Evolutionary conservation across 2,113 vertebrate genomes (phyloP).

Genomic region (Anhinga rufa): DNA sequence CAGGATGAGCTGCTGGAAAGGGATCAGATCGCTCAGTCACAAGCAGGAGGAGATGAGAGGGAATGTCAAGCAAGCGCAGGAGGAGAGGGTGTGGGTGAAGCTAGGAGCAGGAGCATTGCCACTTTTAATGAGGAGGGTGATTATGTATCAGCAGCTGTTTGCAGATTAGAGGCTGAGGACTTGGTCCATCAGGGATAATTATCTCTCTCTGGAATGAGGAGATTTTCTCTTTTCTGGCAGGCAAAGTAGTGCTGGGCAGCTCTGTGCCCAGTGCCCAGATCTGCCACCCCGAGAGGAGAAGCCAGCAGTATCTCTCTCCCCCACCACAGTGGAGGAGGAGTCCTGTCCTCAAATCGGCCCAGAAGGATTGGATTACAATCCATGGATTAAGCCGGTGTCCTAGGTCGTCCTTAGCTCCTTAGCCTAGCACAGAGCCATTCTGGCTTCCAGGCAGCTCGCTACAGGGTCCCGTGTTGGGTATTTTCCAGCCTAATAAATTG

Average conservation of each 20-base stretch:
- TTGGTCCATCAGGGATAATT: not conserved
- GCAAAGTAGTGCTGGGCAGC: not conserved
- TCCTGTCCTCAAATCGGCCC: not conserved
- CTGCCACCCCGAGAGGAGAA: not conserved
- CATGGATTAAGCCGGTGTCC: not conserved
- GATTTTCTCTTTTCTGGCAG: slow-evolving; percentile 6
- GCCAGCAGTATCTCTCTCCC: not conserved
- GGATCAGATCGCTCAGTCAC: rapidly evolving
- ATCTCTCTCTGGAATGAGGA: not conserved
- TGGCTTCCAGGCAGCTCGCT: not conserved
- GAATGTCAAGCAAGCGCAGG: not conserved
- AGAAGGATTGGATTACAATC: not conserved
- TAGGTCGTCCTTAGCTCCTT: not conserved
- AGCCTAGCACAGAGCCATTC: not conserved
- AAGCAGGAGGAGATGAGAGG: not conserved
- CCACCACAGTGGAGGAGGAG: not conserved
- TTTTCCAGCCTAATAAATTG: not conserved
- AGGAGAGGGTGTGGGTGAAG: not conserved
- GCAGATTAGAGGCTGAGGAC: not conserved
- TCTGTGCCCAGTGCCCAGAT: not conserved
- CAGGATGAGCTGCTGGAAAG: not conserved
- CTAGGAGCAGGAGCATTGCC: not conserved
- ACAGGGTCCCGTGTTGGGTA: not conserved
- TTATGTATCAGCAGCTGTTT: slow-evolving; percentile 6
- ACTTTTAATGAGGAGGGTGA: not conserved